Evolutionary conservation across 1,140 invertebrate genomes (phyloP).

Genomic region (Leptestheria dahalacensis): DNA sequence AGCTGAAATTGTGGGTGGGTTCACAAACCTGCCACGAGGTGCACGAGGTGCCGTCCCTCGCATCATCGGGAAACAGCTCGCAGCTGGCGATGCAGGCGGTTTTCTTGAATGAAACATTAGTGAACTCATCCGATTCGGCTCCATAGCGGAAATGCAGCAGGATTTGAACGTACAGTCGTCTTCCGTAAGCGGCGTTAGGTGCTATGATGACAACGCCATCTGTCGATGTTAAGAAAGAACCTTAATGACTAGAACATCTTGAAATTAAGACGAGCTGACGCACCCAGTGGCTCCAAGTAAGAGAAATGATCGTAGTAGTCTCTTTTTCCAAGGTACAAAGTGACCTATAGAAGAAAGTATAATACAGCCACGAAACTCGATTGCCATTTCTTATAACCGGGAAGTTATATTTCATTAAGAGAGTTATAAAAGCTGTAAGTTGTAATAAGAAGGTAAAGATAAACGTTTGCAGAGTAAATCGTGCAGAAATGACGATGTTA

Average conservation of each 20-base stretch:
- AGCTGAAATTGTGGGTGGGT: no score
- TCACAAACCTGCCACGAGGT: conserved; percentile 4
- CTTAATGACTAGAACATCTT: no score
- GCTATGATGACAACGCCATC: conserved; percentile 11
- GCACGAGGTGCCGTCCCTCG: neutral
- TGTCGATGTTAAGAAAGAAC: neutral
- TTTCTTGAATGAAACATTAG: conserved; percentile 14
- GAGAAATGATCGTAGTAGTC: neutral
- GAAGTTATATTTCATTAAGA: no score
- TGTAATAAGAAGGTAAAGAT: no score
- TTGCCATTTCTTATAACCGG: neutral
- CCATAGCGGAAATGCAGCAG: conserved; percentile 12
- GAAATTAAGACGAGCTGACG: no score
- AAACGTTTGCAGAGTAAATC: no score
- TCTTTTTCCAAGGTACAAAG: neutral
- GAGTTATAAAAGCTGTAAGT: no score
- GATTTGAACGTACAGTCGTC: conserved; percentile 9
- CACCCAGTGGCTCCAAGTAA: neutral
- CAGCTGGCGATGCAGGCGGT: neutral
- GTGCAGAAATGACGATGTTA: no score
- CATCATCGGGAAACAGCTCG: conserved; percentile 1
- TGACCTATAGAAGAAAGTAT: neutral
- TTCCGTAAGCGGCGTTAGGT: neutral
- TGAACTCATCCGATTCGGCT: conserved; percentile 12
- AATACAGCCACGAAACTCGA: neutral